These are phyloP conservation scores for Ametastegia equiseti DNA, from an alignment of 2,888 invertebrate genomes.

Conservation along the genomic window DNA sequence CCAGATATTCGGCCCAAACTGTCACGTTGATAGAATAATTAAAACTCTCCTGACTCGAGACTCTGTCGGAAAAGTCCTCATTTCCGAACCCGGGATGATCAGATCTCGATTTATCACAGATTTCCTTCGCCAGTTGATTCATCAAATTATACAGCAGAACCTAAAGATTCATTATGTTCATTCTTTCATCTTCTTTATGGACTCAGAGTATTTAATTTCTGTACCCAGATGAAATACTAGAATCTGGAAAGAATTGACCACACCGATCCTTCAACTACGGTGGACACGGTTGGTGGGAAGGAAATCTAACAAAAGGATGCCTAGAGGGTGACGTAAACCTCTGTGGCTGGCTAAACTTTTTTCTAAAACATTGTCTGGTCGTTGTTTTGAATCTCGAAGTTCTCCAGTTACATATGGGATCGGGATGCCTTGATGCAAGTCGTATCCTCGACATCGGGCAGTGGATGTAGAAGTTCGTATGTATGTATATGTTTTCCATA, in stretches of 20 bases:
- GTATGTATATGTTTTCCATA: not conserved
- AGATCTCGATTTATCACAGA: not conserved
- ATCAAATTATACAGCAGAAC: not conserved
- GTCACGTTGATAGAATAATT: not conserved
- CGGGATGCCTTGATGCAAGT: conserved; percentile 31
- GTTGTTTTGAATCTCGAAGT: conserved; percentile 67
- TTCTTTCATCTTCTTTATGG: not conserved
- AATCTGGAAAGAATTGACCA: not conserved
- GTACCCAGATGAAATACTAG: not conserved
- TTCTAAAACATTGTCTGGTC: conserved; percentile 54
- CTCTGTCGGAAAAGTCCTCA: not conserved
- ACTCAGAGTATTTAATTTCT: not conserved
- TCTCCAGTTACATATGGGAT: conserved; percentile 68
- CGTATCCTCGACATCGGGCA: no score
- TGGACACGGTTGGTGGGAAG: not conserved
- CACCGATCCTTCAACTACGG: not conserved
- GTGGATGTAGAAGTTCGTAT: conserved; percentile 3
- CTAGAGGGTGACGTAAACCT: conserved; percentile 35
- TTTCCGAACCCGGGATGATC: not conserved
- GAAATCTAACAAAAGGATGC: conserved; percentile 22
- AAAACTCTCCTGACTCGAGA: not conserved
- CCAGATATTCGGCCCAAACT: not conserved
- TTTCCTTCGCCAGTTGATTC: not conserved
- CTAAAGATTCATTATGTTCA: not conserved
- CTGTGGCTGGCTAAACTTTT: conserved; percentile 22